phyloP scores from a whole-genome alignment of 2,888 invertebrate genomes.

The Lasioglossum oenotherae region DNA sequence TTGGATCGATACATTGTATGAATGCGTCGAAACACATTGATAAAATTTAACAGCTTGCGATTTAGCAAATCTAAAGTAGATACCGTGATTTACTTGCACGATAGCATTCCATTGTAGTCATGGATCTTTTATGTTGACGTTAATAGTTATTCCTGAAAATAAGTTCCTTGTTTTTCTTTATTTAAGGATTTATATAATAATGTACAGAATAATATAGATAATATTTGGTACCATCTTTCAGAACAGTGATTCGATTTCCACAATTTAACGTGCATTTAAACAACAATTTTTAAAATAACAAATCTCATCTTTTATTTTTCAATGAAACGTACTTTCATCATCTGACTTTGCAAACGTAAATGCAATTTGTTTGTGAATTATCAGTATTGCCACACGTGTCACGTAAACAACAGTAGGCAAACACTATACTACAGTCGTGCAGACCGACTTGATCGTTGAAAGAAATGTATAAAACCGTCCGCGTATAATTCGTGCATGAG shows the following conservation, averaged over 20 bases:
- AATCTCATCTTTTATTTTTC: neutral
- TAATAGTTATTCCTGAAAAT: neutral
- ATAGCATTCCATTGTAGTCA: neutral
- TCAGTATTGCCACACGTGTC: neutral
- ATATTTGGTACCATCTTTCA: too few species aligned
- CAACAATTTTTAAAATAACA: neutral
- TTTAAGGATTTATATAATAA: too few species aligned
- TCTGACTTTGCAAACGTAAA: neutral
- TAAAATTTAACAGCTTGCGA: neutral
- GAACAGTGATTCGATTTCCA: neutral
- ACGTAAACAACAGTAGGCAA: neutral
- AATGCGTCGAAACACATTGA: neutral
- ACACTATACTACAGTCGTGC: neutral
- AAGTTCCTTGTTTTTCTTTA: too few species aligned
- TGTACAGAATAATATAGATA: too few species aligned
- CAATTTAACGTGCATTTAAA: neutral
- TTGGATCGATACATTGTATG: too few species aligned
- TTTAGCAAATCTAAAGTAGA: neutral
- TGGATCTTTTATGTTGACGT: neutral
- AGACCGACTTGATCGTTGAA: neutral
- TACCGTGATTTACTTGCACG: neutral
- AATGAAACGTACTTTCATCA: neutral
- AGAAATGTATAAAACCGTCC: neutral
- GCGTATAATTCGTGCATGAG: constrained; percentile 4
- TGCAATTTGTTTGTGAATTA: neutral